phyloP scores from a whole-genome alignment of 1,140 invertebrate species.

The Pissodes strobi region DNA sequence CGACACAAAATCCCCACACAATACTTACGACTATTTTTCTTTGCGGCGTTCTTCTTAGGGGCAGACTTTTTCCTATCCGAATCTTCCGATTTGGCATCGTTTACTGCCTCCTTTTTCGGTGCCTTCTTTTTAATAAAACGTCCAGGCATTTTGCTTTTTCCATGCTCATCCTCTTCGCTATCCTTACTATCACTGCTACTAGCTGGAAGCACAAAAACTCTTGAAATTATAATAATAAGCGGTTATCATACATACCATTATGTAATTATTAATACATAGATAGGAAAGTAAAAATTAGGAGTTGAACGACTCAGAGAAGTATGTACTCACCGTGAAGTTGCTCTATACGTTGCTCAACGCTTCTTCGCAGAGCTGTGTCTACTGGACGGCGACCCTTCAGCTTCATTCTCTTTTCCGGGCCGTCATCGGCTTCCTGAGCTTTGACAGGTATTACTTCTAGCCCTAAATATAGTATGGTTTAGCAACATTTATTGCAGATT shows the following conservation, averaged over 20 bases:
- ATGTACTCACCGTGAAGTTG: slow-evolving; percentile 52
- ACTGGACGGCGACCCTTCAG: slow-evolving; percentile 48
- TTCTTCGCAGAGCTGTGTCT: slow-evolving; percentile 61
- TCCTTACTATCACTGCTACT: slow-evolving; percentile 31
- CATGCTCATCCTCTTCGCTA: slow-evolving; percentile 13
- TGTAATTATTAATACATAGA: slow-evolving; percentile 58
- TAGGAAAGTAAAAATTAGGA: no score
- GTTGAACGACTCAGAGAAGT: no score
- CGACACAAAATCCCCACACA: no score
- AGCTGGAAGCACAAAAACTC: slow-evolving; percentile 1
- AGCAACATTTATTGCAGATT: no score
- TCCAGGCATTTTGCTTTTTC: slow-evolving; percentile 2
- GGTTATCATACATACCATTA: neutral
- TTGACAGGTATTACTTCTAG: slow-evolving; percentile 38
- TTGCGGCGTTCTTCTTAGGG: slow-evolving; percentile 4
- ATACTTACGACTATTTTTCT: slow-evolving; percentile 30
- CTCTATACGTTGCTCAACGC: slow-evolving; percentile 63
- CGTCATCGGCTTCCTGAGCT: slow-evolving; percentile 30
- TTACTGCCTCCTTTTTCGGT: neutral
- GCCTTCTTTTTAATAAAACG: slow-evolving; percentile 17
- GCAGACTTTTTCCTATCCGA: slow-evolving; percentile 3
- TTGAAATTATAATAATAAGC: neutral
- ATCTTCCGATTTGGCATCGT: slow-evolving; percentile 10
- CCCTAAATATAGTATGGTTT: neutral
- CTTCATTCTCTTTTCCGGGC: slow-evolving; percentile 60